Evolutionary conservation across 2,797 vertebrate species (phyloP).

Genomic region (Pangasius macronema): DNA sequence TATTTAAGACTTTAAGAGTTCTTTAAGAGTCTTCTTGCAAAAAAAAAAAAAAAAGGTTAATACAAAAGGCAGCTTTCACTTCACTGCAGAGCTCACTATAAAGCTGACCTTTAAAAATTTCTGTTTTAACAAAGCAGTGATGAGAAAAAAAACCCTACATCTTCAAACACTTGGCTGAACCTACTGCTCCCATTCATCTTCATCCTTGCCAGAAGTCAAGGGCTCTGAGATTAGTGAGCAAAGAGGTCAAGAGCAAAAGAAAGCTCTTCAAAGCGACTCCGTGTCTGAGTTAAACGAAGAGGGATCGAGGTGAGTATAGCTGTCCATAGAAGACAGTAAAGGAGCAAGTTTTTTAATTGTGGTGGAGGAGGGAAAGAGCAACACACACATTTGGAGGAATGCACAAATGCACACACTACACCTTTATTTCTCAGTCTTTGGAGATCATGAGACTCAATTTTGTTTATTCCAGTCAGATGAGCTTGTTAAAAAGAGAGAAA

Average conservation of each 20-base stretch:
- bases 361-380: neutral
- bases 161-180: slow-evolving; percentile 1
- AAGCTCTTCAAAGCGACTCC: slow-evolving; percentile 10
- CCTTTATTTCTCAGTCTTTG: neutral
- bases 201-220: slow-evolving; percentile 22
- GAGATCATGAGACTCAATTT: neutral
- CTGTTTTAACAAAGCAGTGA: slow-evolving; percentile 1
- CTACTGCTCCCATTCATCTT: slow-evolving; percentile 15
- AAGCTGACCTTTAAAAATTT: neutral
- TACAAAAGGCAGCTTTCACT: neutral
- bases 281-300: slow-evolving; percentile 11
- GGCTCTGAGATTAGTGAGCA: slow-evolving; percentile 7
- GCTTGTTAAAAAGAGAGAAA: neutral
- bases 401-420: too few relatives aligned
- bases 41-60: neutral
- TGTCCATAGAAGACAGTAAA: neutral
- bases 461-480: too few relatives aligned
- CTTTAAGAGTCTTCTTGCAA: neutral
- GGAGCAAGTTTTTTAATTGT: neutral
- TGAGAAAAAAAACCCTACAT: neutral
- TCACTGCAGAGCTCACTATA: neutral
- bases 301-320: neutral
- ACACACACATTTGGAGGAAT: neutral
- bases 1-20: too few relatives aligned
- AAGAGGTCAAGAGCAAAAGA: slow-evolving; percentile 21